A percentile compares a stretch with the other conserved stretches of the same genome.
Evolutionary conservation across 2,113 vertebrate genomes (phyloP).

Genomic region (Cephalopholis sonnerati): DNA sequence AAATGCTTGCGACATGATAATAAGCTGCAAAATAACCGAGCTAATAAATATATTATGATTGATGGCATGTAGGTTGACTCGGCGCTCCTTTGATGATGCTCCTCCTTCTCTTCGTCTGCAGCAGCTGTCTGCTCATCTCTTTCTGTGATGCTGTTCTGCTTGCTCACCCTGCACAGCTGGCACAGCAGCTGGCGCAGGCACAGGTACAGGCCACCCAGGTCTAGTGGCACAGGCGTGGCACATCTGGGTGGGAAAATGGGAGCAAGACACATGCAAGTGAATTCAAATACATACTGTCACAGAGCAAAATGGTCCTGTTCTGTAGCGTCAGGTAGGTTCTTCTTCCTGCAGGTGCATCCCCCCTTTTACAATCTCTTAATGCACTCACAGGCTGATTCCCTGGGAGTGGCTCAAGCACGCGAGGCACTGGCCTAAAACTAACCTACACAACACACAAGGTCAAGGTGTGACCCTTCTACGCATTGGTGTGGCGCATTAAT

Average conservation of each 20-base stretch:
- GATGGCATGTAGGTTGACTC: slow-evolving; percentile 8
- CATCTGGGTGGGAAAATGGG: slow-evolving; percentile 29
- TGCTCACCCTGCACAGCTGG: slow-evolving; percentile 52
- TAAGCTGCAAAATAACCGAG: background rate
- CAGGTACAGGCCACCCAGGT: slow-evolving; percentile 37
- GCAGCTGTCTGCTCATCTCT: slow-evolving; percentile 40
- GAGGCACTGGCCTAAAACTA: slow-evolving; percentile 61
- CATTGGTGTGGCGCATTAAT: slow-evolving; percentile 50
- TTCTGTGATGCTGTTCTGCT: slow-evolving; percentile 34
- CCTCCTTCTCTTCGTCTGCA: slow-evolving; percentile 16
- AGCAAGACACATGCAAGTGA: background rate
- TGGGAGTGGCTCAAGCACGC: slow-evolving; percentile 62
- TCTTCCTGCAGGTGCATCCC: slow-evolving; percentile 45
- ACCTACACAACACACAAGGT: slow-evolving; percentile 56
- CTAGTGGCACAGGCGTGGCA: slow-evolving; percentile 7
- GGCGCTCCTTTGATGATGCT: slow-evolving; percentile 31
- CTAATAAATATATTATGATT: slow-evolving; percentile 23
- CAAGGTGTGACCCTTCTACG: slow-evolving; percentile 47
- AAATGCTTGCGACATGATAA: background rate
- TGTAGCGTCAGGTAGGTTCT: slow-evolving; percentile 29
- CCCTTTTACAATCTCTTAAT: slow-evolving; percentile 74
- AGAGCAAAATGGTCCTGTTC: slow-evolving; percentile 4
- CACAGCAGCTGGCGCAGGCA: slow-evolving; percentile 42
- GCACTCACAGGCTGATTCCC: slow-evolving; percentile 65
- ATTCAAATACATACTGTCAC: background rate